These are phyloP conservation scores for Rachycentron canadum DNA, from an alignment of 2,797 vertebrate genomes.

Conservation along the genomic window DNA sequence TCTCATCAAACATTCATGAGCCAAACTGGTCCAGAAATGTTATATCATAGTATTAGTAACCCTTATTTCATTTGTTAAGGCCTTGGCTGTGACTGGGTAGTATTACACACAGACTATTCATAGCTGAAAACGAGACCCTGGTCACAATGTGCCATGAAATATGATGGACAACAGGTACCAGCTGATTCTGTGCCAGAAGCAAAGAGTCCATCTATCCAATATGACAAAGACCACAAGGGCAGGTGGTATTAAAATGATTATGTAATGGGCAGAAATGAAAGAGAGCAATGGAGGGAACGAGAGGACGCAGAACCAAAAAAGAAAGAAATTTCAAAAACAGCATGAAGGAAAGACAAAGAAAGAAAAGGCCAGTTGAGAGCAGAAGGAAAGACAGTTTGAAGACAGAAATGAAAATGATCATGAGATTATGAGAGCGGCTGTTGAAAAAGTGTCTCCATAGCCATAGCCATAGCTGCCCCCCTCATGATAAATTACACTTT, in stretches of 20 bases:
- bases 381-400: slow-evolving; percentile 10
- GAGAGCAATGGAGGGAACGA: slow-evolving; percentile 20
- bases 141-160: slow-evolving; percentile 61
- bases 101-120: slow-evolving; percentile 27
- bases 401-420: slow-evolving; percentile 36
- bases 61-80: slow-evolving; percentile 63
- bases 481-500: slow-evolving; percentile 55
- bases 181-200: slow-evolving; percentile 48
- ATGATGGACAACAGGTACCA: slow-evolving; percentile 61
- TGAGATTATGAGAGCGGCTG: slow-evolving; percentile 46
- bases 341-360: slow-evolving; percentile 23
- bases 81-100: slow-evolving; percentile 35
- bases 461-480: slow-evolving; percentile 35
- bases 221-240: slow-evolving; percentile 41
- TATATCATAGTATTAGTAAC: slow-evolving; percentile 74
- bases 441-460: slow-evolving; percentile 47
- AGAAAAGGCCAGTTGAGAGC: slow-evolving; percentile 15
- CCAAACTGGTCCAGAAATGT: slow-evolving; percentile 76
- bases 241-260: slow-evolving; percentile 46
- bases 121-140: slow-evolving; percentile 30
- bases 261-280: slow-evolving; percentile 33
- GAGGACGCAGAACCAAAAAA: slow-evolving; percentile 4
- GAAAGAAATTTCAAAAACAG: slow-evolving; percentile 18
- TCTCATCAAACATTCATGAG: slow-evolving; percentile 83
- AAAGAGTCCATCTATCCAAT: slow-evolving; percentile 13